Conservation (phyloP, 2,113 vertebrate species). For the Hyperopisus bebe region DNA sequence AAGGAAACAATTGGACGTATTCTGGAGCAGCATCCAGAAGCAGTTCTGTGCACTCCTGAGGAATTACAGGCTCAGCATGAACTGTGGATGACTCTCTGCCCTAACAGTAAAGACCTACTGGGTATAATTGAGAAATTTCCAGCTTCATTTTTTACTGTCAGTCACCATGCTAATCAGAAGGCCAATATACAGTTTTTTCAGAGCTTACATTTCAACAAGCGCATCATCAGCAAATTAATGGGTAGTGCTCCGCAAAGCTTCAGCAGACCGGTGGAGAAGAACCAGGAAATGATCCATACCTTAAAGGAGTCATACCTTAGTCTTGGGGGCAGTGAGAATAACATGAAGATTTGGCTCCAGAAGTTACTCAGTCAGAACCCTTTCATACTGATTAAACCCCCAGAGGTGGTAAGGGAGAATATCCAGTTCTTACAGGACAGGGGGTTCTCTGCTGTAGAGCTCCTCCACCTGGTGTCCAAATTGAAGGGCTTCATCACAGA, state of each 20-base stretch:
- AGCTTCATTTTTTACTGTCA: conserved; percentile 77
- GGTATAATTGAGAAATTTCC: conserved; percentile 83
- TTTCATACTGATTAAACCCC: conserved; percentile 73
- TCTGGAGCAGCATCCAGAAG: conserved; percentile 75
- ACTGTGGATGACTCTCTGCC: conserved; percentile 78
- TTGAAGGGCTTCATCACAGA: conserved; percentile 84
- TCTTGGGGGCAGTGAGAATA: conserved; percentile 73
- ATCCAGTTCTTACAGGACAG: conserved; percentile 68
- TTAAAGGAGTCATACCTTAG: conserved; percentile 69
- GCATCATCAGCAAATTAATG: conserved; percentile 78
- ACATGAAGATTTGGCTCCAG: conserved; percentile 82
- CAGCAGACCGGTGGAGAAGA: conserved; percentile 68
- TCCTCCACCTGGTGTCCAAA: conserved; percentile 78
- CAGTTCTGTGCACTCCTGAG: conserved; percentile 68
- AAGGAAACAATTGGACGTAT: conserved; percentile 59
- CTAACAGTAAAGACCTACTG: conserved; percentile 67
- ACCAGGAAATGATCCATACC: conserved; percentile 60
- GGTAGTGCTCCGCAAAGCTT: conserved; percentile 77
- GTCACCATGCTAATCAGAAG: conserved; percentile 65
- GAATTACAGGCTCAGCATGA: conserved; percentile 64
- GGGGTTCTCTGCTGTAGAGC: conserved; percentile 67
- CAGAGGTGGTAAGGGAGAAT: conserved; percentile 63
- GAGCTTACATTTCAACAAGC: conserved; percentile 75
- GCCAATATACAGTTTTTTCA: conserved; percentile 78
- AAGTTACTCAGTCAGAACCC: conserved; percentile 89